Percentiles rank a stretch among this genome's conserved stretches.
Conservation (phyloP, 2,797 vertebrate genomes). For the Epinephelus coioides region DNA sequence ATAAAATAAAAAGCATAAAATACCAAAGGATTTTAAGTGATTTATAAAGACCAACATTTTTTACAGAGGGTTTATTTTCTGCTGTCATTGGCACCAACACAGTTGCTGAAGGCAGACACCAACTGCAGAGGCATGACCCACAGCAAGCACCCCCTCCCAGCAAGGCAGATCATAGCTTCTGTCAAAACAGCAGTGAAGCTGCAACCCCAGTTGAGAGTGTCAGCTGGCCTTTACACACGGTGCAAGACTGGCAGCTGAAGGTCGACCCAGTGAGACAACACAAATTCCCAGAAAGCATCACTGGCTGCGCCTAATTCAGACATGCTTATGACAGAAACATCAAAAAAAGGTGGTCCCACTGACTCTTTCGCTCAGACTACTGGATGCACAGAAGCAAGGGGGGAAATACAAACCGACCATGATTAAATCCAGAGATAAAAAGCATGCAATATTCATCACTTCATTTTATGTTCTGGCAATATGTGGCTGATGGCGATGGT, state of each 20-base stretch:
- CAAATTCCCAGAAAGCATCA: conserved; percentile 33
- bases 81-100: conserved; percentile 31
- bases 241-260: conserved; percentile 43
- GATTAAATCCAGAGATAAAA: conserved; percentile 25
- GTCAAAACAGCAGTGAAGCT: conserved; percentile 57
- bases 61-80: background rate
- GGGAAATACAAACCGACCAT: background rate
- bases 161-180: conserved; percentile 44
- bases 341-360: background rate
- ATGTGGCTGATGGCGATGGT: background rate
- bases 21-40: no score
- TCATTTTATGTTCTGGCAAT: background rate
- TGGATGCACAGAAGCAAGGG: background rate
- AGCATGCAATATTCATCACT: background rate
- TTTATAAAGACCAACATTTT: background rate
- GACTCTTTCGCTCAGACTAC: background rate
- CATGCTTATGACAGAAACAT: conserved; percentile 3
- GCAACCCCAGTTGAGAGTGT: conserved; percentile 43
- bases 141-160: conserved; percentile 39
- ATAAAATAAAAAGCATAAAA: no score
- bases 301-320: background rate
- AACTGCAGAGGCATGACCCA: conserved; percentile 51
- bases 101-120: conserved; percentile 43
- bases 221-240: conserved; percentile 23
- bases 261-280: conserved; percentile 25